phyloP scores from a whole-genome alignment of 2,113 vertebrate species.

The Amphilophus citrinellus region DNA sequence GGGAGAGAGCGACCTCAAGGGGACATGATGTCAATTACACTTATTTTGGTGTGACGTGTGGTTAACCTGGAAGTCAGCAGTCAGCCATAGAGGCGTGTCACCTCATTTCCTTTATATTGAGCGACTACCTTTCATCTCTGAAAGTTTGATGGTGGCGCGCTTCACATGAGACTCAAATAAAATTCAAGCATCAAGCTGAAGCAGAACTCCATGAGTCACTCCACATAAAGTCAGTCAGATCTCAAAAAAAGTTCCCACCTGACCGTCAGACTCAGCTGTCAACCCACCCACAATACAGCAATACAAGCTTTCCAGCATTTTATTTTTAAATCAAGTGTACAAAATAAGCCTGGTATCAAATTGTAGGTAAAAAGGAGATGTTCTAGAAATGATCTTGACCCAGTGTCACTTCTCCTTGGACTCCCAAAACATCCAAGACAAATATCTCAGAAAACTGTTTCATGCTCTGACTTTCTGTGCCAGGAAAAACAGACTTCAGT shows the following conservation, averaged over 20 bases:
- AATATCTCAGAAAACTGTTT: neutral
- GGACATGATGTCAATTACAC: constrained; percentile 45
- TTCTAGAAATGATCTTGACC: neutral
- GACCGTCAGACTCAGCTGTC: neutral
- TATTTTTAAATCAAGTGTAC: neutral
- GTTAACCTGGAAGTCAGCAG: neutral
- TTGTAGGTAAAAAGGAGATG: neutral
- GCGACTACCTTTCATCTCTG: neutral
- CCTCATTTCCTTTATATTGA: neutral
- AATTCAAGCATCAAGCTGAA: neutral
- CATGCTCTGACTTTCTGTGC: neutral
- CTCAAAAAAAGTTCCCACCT: neutral
- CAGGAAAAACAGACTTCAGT: neutral
- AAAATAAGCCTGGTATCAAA: neutral
- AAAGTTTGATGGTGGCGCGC: neutral
- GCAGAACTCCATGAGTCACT: neutral
- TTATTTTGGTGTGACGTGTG: neutral
- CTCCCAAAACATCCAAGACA: neutral
- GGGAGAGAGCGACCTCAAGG: constrained; percentile 60
- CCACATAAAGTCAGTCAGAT: neutral
- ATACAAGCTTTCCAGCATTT: neutral
- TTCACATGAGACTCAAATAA: neutral
- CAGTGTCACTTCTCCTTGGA: neutral
- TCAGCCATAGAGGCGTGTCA: neutral
- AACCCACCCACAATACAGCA: neutral